Conservation (phyloP, 2,113 vertebrate genomes). For the Laterallus jamaicensis region DNA sequence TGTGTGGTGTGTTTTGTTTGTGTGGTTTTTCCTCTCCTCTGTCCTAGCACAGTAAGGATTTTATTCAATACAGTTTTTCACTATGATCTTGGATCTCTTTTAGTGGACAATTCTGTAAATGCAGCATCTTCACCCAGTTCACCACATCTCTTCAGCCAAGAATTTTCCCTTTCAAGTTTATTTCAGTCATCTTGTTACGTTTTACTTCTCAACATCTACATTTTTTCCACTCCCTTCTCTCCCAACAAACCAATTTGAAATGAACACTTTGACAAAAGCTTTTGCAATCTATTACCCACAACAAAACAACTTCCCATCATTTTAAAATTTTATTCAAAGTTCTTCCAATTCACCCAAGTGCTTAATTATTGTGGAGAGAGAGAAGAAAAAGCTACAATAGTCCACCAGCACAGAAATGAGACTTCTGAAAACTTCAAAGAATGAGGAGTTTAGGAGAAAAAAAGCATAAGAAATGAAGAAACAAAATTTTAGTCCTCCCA, state of each 20-base stretch:
- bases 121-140: background rate
- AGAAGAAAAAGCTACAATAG: background rate
- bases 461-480: background rate
- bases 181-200: background rate
- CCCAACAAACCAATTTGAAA: background rate
- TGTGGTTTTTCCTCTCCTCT: background rate
- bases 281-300: background rate
- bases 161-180: background rate
- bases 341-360: background rate
- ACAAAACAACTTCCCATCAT: background rate
- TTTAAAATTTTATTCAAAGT: background rate
- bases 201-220: background rate
- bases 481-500: background rate
- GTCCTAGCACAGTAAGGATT: background rate
- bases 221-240: background rate
- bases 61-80: background rate
- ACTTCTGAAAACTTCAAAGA: background rate
- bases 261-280: background rate
- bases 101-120: background rate
- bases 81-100: background rate
- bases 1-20: background rate
- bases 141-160: background rate
- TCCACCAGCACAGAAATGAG: background rate
- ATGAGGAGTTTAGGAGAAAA: background rate
- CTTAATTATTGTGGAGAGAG: background rate